Evolutionary conservation across 2,797 vertebrate genomes (phyloP), one percentile per base, ranked within the genome.

Genomic region (Pogonophryne albipinna): DNA sequence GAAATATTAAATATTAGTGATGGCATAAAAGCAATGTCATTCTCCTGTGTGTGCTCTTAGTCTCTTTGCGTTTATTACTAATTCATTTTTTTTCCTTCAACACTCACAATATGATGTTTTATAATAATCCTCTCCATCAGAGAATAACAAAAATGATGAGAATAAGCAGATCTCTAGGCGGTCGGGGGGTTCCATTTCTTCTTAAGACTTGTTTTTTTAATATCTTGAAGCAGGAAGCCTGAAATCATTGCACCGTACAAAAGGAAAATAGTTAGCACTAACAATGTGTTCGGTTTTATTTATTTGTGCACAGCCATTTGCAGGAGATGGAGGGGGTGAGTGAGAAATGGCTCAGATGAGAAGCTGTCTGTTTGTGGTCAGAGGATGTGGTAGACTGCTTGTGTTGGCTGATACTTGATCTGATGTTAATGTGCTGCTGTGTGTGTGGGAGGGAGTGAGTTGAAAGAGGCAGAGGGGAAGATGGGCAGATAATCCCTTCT

Each of bases 401-500:
- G 90, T 92, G 91, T 93, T 91, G 89, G 84, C 88, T 92, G 95
- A 95, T 94, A 96, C 95, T 95, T 94, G 95, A 96, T 95, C 94
- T 95, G 94, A 96, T 94, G 94, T 94, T 96, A 96, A 95, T 96
- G 95, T 93, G 94, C 93, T 87, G 92, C 92, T 79, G 87, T 89
- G 91, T 82, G 89, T 87, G 91, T 88, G 87, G 82, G 89, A 87
- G 88, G 85, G 91, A 89, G 90, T 76, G 85, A 91, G 89, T 83
- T 87, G 89, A 89, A 86, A 90, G 89, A 88, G 88, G 89, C 91
- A 91, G 90, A 92, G 92, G 92, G 90, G 90, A 92, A 95, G 94
- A 96, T 96, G 95, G 94, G 92, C 91, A 95, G 95, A 96, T 96
- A 96, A 96, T 96, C 95, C 95, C 93, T 94, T 95, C 95, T 94